Conservation (phyloP, 2,888 invertebrate species). For the Pseudanteris insignis region DNA sequence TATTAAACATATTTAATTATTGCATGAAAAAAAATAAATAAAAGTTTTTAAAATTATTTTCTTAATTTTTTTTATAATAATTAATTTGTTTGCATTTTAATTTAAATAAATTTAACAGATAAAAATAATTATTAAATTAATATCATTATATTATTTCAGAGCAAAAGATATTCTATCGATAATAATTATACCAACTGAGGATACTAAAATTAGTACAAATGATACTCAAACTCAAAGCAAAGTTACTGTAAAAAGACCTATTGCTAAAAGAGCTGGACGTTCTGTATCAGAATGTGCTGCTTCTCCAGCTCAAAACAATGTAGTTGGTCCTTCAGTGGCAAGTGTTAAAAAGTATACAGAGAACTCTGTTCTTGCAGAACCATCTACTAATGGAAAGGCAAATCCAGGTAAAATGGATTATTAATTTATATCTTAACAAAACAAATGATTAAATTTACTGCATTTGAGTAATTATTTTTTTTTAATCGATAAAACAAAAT, state of each 20-base stretch:
- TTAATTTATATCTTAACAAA: neutral
- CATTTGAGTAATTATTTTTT: neutral
- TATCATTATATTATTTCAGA: too few species aligned
- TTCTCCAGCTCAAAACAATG: conserved; percentile 47
- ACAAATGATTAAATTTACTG: neutral
- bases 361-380: conserved; percentile 46
- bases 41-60: too few species aligned
- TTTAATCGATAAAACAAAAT: too few species aligned
- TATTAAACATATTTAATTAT: too few species aligned
- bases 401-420: neutral
- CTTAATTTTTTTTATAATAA: too few species aligned
- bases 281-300: conserved; percentile 65
- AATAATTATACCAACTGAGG: conserved; percentile 76
- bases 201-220: conserved; percentile 60
- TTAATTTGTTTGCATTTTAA: too few species aligned
- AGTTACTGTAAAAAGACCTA: conserved; percentile 69
- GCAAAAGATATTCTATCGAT: conserved; percentile 79
- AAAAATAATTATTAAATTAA: neutral
- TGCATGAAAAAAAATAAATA: too few species aligned
- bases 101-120: too few species aligned
- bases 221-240: conserved; percentile 66
- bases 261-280: conserved; percentile 69
- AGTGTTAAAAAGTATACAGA: conserved; percentile 41
- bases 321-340: conserved; percentile 43
- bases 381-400: conserved; percentile 57